Base-by-base conservation (phyloP, 2,113 vertebrate species). In the Leucosticte australis region DNA sequence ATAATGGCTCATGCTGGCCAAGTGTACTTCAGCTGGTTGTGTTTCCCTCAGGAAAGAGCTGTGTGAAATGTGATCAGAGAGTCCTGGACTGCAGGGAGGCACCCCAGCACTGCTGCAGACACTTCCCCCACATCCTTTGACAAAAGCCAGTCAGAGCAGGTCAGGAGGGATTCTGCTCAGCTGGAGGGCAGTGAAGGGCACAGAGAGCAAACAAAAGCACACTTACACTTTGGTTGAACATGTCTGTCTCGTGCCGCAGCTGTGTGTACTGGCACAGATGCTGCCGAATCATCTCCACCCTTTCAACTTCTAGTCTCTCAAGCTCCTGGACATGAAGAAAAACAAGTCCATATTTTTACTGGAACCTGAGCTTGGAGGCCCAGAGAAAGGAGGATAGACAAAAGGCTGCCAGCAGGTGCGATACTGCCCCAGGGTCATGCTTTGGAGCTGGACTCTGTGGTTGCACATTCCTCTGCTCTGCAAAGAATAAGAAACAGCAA, bases 221-320 rank as follows among this genome's bases (percentile, higher is more conserved):
- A 98, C 99, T 99, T 94, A 99, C 99, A 28, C 99, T 99, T 98
- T 99, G 99, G 98, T 99, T 99, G 98, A 99, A 99, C 99, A 99
- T 99, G 97, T 99, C 99, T 1, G 99, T 99, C 97, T 99, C 99
- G 1, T 99, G 99, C 44, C 99, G 98, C 49, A 99, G 98, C 79
- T 99, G 99, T 4, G 99, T 99, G 92, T 99, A 99, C 94, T 99
- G 99, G 96, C 99, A 98, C 76, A 99, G 98, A 5, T 99, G 99
- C 65, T 99, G 99, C 53, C 99, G 97, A 90, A 99, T 99, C 98
- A 99, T 99, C 97, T 99, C 99, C 44, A 99, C 98, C 55, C 99
- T 97, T 97, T 99, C 99, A 77, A 99, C 98, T 97, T 99, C 99
- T 96, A 99, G 97, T 70, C 99, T 98, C 96, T 99, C 99, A 91